phyloP scores from a whole-genome alignment of 2,113 vertebrate genomes.

The Peromyscus maniculatus region DNA sequence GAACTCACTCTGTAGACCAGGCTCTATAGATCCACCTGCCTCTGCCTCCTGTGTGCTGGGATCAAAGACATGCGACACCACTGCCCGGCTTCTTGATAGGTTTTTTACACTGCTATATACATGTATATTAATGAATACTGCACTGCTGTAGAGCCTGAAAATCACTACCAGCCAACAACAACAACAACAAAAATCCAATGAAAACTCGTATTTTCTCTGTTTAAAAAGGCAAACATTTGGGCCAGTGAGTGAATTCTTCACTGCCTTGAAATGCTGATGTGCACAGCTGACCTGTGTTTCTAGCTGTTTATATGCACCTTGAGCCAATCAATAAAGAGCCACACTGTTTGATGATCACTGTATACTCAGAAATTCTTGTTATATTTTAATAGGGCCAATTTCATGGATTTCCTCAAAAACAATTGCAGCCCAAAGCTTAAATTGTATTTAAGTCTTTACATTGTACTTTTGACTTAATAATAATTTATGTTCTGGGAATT shows the following conservation, averaged over 20 bases:
- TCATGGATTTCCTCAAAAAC: conserved; percentile 27
- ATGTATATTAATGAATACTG: background rate
- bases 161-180: background rate
- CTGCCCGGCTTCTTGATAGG: background rate
- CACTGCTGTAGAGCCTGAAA: background rate
- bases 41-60: background rate
- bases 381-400: background rate
- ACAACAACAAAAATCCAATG: background rate
- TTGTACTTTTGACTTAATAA: background rate
- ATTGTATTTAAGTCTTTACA: background rate
- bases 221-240: background rate
- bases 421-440: background rate
- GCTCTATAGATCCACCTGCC: too few species aligned
- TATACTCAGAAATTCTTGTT: background rate
- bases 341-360: background rate
- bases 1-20: background rate
- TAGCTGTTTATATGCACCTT: background rate
- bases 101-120: background rate
- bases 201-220: conserved; percentile 1
- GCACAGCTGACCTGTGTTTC: background rate
- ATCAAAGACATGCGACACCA: background rate
- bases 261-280: background rate
- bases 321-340: background rate
- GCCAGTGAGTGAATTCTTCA: background rate
- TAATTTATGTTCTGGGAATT: background rate